phyloP scores from a whole-genome alignment of 2,888 invertebrate species.

The Aspidiotus destructor region DNA sequence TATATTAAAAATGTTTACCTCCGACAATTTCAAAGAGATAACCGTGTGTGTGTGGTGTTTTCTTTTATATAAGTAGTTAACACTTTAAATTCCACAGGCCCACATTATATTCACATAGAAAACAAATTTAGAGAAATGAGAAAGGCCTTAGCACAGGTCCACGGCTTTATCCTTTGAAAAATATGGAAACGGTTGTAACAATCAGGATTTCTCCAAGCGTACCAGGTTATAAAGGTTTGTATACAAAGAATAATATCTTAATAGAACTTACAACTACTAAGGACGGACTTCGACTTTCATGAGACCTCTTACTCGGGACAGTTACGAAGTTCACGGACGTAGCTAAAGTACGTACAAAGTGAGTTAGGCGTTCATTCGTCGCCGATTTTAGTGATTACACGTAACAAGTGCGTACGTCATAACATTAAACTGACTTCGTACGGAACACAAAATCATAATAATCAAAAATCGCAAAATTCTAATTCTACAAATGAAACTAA shows the following conservation, averaged over 20 bases:
- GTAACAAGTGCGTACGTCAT: too few relatives aligned
- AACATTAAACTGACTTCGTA: too few relatives aligned
- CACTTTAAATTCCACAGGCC: conserved; percentile 12
- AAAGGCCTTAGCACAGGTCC: background rate
- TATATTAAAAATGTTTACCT: conserved; percentile 10
- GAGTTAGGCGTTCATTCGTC: too few relatives aligned
- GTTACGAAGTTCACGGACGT: too few relatives aligned
- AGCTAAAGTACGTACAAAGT: too few relatives aligned
- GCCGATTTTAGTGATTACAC: too few relatives aligned
- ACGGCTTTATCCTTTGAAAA: conserved; percentile 4
- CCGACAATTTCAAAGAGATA: conserved; percentile 7
- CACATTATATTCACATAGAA: conserved; percentile 3
- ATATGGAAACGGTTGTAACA: conserved; percentile 2
- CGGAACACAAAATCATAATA: too few relatives aligned
- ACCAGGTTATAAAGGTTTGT: background rate
- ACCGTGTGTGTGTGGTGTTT: conserved; percentile 1
- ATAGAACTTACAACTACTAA: too few relatives aligned
- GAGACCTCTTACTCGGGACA: too few relatives aligned
- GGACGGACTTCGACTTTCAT: too few relatives aligned
- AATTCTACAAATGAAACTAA: background rate
- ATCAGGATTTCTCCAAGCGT: background rate
- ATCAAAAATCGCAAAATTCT: too few relatives aligned
- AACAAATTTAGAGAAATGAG: conserved; percentile 6
- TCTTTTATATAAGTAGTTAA: background rate
- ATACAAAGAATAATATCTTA: too few relatives aligned